Evolutionary conservation across 2,113 vertebrate species (phyloP).

Genomic region (Eurystomus gularis): DNA sequence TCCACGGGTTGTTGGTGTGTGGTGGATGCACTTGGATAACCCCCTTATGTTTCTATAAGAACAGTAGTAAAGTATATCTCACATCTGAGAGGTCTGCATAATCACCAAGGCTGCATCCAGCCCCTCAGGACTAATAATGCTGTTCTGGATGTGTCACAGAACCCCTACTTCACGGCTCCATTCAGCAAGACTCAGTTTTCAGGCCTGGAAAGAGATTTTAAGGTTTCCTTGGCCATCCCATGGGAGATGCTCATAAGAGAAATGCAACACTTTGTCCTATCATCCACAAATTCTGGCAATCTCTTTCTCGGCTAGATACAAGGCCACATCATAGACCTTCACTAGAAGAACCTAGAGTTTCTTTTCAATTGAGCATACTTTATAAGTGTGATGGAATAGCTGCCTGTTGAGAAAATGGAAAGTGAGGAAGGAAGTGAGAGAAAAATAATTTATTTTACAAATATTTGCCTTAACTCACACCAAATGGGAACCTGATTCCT

Average conservation of each 20-base stretch:
- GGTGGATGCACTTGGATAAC: background rate
- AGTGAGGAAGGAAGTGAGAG: background rate
- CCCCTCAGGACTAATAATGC: background rate
- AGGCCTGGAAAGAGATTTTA: background rate
- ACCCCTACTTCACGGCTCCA: background rate
- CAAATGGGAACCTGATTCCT: fast-evolving
- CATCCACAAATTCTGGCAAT: background rate
- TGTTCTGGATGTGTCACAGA: background rate
- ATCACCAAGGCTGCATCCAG: background rate
- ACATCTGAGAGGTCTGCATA: background rate
- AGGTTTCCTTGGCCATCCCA: background rate
- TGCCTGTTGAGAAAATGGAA: background rate
- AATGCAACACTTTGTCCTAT: background rate
- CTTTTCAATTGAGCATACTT: background rate
- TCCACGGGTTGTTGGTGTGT: fast-evolving
- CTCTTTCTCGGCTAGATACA: background rate
- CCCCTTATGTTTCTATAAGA: fast-evolving
- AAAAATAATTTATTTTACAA: background rate
- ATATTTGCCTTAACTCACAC: background rate
- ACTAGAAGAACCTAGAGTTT: background rate
- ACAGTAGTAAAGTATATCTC: background rate
- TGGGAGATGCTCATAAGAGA: background rate
- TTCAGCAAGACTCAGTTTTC: background rate
- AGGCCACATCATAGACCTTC: background rate
- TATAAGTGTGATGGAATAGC: fast-evolving